phyloP scores from a whole-genome alignment of 2,888 invertebrate genomes.

The Diarsia rubi region DNA sequence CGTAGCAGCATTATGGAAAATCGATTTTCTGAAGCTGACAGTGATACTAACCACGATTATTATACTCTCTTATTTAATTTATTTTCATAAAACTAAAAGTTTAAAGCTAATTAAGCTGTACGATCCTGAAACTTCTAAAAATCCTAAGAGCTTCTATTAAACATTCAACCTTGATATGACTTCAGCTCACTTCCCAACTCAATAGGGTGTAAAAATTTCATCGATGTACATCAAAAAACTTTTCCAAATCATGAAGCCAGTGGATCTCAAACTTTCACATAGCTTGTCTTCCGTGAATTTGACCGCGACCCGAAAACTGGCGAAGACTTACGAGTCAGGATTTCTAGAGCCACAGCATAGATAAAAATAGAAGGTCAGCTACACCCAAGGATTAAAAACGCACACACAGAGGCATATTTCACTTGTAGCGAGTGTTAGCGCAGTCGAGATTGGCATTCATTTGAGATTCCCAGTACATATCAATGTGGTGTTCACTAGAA shows the following conservation, averaged over 20 bases:
- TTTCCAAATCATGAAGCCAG: slow-evolving; percentile 27
- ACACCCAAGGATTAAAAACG: too few species aligned
- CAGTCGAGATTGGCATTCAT: background rate
- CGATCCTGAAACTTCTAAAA: background rate
- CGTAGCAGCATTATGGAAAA: too few species aligned
- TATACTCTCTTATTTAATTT: too few species aligned
- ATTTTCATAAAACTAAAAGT: background rate
- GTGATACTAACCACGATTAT: too few species aligned
- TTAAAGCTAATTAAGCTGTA: background rate
- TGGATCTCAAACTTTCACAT: slow-evolving; percentile 44
- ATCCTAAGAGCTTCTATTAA: background rate
- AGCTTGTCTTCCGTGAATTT: slow-evolving; percentile 24
- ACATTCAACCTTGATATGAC: slow-evolving; percentile 7
- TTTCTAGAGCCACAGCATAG: background rate
- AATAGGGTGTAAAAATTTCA: slow-evolving; percentile 36
- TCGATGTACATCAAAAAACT: slow-evolving; percentile 44
- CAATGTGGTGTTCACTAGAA: too few species aligned
- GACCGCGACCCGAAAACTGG: slow-evolving; percentile 18
- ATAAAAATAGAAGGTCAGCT: background rate
- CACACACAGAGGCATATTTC: background rate
- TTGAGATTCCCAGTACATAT: background rate
- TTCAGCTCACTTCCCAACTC: slow-evolving; percentile 24
- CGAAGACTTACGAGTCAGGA: slow-evolving; percentile 27
- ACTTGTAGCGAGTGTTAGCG: background rate
- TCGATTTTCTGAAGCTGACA: too few species aligned